Conservation (phyloP, 35 echinoderm and acorn worm species). For the Ophiothrix spiculata region DNA sequence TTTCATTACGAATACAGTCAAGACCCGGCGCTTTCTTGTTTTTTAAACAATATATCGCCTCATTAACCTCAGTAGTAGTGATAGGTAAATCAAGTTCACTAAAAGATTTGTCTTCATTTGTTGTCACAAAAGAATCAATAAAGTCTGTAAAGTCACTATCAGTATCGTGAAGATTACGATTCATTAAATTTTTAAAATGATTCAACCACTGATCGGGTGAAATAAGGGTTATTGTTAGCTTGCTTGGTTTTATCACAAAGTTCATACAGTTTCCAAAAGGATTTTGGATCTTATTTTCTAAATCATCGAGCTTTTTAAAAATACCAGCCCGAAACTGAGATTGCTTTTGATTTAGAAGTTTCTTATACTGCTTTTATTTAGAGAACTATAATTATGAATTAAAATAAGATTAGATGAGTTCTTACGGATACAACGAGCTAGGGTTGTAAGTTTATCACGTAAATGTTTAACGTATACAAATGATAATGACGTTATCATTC, state of each 20-base stretch:
- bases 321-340: background rate
- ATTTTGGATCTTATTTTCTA: background rate
- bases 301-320: background rate
- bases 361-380: background rate
- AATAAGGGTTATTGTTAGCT: background rate
- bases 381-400: background rate
- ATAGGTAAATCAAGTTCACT: background rate
- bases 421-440: background rate
- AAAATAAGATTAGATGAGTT: background rate
- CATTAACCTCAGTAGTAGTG: background rate
- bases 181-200: background rate
- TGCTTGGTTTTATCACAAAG: background rate
- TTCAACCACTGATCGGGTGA: background rate
- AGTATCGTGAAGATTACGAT: background rate
- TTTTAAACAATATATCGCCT: background rate
- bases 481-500: no score
- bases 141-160: no score
- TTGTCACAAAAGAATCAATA: no score
- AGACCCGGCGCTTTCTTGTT: background rate
- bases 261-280: background rate
- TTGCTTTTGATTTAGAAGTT: no score
- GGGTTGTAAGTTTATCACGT: background rate
- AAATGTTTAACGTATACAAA: no score
- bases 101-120: background rate
- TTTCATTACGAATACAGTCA: background rate